phyloP scores from a whole-genome alignment of 2,888 invertebrate genomes.

The Galerucella nymphaeae region DNA sequence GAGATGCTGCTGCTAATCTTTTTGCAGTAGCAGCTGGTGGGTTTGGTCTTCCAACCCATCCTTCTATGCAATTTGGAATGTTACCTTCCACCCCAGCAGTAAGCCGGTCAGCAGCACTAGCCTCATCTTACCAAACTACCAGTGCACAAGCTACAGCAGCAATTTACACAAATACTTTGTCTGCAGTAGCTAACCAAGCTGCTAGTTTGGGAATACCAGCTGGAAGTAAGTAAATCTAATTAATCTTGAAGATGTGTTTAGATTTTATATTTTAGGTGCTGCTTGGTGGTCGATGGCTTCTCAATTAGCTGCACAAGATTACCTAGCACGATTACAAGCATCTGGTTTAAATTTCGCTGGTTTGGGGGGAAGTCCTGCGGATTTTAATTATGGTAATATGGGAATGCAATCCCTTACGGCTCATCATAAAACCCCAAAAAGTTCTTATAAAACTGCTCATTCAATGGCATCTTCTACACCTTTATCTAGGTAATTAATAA shows the following conservation, averaged over 20 bases:
- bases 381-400: conserved; percentile 71
- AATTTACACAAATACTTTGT: conserved; percentile 77
- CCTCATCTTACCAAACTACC: conserved; percentile 58
- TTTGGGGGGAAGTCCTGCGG: conserved; percentile 65
- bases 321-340: conserved; percentile 84
- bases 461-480: conserved; percentile 43
- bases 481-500: conserved; percentile 34
- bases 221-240: conserved; percentile 70
- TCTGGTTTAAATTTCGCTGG: conserved; percentile 80
- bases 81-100: conserved; percentile 58
- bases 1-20: conserved; percentile 67
- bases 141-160: conserved; percentile 62
- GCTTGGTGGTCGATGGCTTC: conserved; percentile 94
- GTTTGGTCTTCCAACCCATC: conserved; percentile 63
- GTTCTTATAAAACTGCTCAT: conserved; percentile 41
- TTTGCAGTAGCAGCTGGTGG: conserved; percentile 66
- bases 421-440: conserved; percentile 61
- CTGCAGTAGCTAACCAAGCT: conserved; percentile 87
- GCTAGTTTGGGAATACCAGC: conserved; percentile 83
- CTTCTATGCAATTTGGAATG: conserved; percentile 61
- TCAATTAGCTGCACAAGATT: conserved; percentile 89
- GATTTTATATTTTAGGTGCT: conserved; percentile 70
- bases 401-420: conserved; percentile 64
- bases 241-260: background rate
- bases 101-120: conserved; percentile 50